These are phyloP conservation scores for Malurus melanocephalus DNA, from an alignment of 2,113 vertebrate species.

Conservation along the genomic window DNA sequence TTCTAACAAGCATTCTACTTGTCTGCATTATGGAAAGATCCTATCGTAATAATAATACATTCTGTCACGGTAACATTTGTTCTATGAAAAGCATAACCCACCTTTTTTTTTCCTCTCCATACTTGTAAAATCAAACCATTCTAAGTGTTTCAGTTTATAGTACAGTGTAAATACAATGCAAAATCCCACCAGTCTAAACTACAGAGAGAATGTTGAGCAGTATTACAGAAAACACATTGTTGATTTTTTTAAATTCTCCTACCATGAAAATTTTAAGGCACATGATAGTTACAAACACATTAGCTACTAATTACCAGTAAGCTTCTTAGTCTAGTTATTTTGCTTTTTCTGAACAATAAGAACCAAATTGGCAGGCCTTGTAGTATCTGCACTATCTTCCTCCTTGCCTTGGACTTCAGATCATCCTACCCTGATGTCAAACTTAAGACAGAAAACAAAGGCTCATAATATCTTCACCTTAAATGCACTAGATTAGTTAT, in stretches of 20 bases:
- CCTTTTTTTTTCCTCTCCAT: slow-evolving; percentile 54
- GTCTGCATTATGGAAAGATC: slow-evolving; percentile 89
- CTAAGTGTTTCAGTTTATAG: slow-evolving; percentile 82
- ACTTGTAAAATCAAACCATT: slow-evolving; percentile 76
- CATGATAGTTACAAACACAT: slow-evolving; percentile 95
- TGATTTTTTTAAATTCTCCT: slow-evolving; percentile 74
- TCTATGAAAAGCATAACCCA: slow-evolving; percentile 80
- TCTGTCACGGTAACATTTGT: slow-evolving; percentile 85
- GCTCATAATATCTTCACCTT: not conserved
- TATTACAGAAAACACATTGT: slow-evolving; percentile 83
- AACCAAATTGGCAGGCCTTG: slow-evolving; percentile 69
- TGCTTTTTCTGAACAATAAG: slow-evolving; percentile 71
- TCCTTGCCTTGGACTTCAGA: not conserved
- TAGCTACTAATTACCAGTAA: slow-evolving; percentile 83
- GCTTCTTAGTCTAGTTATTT: slow-evolving; percentile 76
- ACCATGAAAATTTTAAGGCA: slow-evolving; percentile 97
- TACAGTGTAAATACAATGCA: slow-evolving; percentile 90
- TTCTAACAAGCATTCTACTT: slow-evolving; percentile 89
- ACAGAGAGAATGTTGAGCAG: slow-evolving; percentile 71
- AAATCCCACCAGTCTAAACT: slow-evolving; percentile 84
- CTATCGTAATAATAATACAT: slow-evolving; percentile 85
- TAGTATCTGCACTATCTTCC: slow-evolving; percentile 22
- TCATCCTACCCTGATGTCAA: slow-evolving; percentile 31
- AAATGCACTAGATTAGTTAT: slow-evolving; percentile 29
- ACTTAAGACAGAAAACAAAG: slow-evolving; percentile 20